These are phyloP conservation scores for Malurus splendens DNA, from an alignment of 2,797 vertebrate genomes.

Conservation along the genomic window DNA sequence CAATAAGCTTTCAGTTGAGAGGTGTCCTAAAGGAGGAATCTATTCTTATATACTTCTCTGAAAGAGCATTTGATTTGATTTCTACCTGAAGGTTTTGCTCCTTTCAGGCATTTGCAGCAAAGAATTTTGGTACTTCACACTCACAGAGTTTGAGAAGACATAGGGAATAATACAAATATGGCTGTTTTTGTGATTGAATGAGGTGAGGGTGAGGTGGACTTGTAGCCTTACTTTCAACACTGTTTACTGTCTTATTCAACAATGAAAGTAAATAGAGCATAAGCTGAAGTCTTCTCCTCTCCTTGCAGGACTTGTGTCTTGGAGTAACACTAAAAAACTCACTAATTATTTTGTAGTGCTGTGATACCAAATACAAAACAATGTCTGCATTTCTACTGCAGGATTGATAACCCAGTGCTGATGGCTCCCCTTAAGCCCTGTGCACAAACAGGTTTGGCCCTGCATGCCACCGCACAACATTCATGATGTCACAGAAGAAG, in stretches of 20 bases:
- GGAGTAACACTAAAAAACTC: not conserved
- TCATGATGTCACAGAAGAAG: rapidly evolving
- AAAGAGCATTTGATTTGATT: not conserved
- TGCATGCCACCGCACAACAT: rapidly evolving
- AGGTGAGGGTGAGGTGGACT: not conserved
- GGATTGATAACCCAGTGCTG: not conserved
- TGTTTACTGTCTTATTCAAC: not conserved
- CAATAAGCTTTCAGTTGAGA: not conserved
- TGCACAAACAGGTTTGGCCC: not conserved
- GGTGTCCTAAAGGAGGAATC: not conserved
- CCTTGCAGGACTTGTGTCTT: not conserved
- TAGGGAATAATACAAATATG: not conserved
- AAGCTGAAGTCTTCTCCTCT: not conserved
- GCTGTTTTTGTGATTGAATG: not conserved
- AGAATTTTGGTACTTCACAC: not conserved
- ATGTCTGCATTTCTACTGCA: not conserved
- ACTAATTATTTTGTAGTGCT: rapidly evolving
- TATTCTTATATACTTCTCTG: not conserved
- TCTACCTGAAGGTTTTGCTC: not conserved
- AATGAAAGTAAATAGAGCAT: not conserved
- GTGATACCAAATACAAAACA: not conserved
- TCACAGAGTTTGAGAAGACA: not conserved
- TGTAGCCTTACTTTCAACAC: not conserved
- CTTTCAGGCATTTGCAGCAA: not conserved
- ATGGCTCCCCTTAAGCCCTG: not conserved